Conservation (phyloP, 2,888 invertebrate species). For the Phymatocera aterrima region DNA sequence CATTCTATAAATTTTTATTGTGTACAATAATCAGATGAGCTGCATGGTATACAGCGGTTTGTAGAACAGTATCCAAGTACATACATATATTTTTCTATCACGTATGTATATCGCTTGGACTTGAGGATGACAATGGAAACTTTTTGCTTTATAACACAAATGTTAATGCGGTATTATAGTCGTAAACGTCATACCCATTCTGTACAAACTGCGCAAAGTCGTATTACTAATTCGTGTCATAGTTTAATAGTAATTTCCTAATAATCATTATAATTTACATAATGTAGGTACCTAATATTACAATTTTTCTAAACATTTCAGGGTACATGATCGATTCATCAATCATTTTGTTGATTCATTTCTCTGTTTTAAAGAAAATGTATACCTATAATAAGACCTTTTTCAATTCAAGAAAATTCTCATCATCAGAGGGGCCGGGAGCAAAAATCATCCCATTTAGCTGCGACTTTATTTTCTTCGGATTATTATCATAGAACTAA, state of each 20-base stretch:
- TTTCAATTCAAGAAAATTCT: neutral
- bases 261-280: constrained; percentile 16
- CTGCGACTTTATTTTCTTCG: neutral
- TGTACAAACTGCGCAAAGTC: neutral
- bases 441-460: neutral
- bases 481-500: neutral
- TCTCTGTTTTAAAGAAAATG: neutral
- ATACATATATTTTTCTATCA: neutral
- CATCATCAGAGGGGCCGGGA: neutral
- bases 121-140: neutral
- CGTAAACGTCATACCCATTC: neutral
- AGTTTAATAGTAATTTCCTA: constrained; percentile 1
- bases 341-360: neutral
- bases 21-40: neutral
- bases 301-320: neutral
- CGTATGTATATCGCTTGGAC: neutral
- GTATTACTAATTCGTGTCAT: neutral
- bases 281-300: too few relatives aligned
- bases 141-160: neutral
- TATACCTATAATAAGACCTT: neutral
- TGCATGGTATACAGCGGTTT: neutral
- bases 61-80: neutral
- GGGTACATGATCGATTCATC: neutral
- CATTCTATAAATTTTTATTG: too few relatives aligned
- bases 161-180: too few relatives aligned